A percentile compares a stretch with the other conserved stretches of the same genome.
Conservation (phyloP, 2,113 vertebrate genomes). For the Sus scrofa region T2T-Sscrofa CM000820.6:138097001-138097500, state of each 20-base stretch:
- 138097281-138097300: not conserved
- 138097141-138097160: not conserved
- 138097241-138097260: not conserved
- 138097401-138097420: not conserved
- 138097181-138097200: not conserved
- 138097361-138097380: not conserved
- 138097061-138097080: not conserved
- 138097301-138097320: not conserved
- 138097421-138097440: not conserved
- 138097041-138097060: not conserved
- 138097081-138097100: not conserved
- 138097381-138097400: not conserved
- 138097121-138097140: not conserved
- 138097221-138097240: not conserved
- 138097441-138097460: not conserved
- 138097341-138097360: not conserved
- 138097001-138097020: not conserved
- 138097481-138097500: not conserved
- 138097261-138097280: constrained; percentile 27
- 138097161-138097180: not conserved
- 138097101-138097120: not conserved
- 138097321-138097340: not conserved
- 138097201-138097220: constrained; percentile 11
- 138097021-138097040: not conserved
- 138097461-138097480: not conserved